Evolutionary conservation across 2,113 vertebrate species (phyloP), one percentile per base, ranked within the genome.

Genomic region (Prietella phreatophila): DNA sequence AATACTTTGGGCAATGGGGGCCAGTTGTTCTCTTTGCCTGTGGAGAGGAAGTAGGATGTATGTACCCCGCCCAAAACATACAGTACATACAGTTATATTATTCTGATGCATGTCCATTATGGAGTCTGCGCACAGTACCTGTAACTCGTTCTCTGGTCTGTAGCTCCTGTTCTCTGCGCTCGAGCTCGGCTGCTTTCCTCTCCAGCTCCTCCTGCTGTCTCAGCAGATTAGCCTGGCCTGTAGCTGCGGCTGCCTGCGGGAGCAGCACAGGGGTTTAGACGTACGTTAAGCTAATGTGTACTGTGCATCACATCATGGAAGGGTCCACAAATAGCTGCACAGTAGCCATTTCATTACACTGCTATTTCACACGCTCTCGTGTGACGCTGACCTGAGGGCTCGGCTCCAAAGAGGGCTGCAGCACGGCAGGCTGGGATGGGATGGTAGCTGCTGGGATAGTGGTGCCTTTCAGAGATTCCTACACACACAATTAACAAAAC

Each of bases 171-270:
- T 99, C 98, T 93, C 97, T 97, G 92, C 98, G 96, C 56, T 99
- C 98, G 89, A 99, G 91, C 90, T 99, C 97, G 0, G 98, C 97
- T 10, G 98, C 98, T 90, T 99, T 99, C 86, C 95, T 96, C 94
- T 99, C 98, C 90, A 99, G 92, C 85, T 99, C 98, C 42, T 98
- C 98, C 94, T 99, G 98, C 94, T 99, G 97, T 91, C 95, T 96
- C 73, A 97, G 96, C 67, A 99, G 96, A 86, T 95, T 96, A 5
- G 95, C 95, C 92, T 99, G 98, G 4, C 96, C 98, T 4, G 96
- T 96, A 0, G 96, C 95, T 30, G 96, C 97, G 25, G 95, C 91
- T 0, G 95, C 96, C 98, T 99, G 84, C 0, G 30, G 30, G 30
- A 79, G 15, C 25, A 53, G 27, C 58, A 84, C 56, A 53, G n/a